phyloP scores from a whole-genome alignment of 2,888 invertebrate species.

The Microplitis manilae region DNA sequence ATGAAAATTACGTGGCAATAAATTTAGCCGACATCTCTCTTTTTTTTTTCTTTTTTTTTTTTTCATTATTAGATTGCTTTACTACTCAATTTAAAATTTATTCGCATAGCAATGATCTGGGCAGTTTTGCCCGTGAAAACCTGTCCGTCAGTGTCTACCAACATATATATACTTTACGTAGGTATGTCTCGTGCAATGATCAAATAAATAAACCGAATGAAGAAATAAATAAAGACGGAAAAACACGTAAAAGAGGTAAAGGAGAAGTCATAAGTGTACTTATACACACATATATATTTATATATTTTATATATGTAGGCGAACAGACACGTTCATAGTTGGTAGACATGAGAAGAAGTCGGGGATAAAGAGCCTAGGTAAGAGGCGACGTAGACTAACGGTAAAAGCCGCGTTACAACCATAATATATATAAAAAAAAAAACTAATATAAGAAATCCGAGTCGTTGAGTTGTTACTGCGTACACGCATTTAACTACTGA shows the following conservation, averaged over 20 bases:
- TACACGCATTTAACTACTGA: conserved; percentile 7
- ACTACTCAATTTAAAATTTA: conserved; percentile 33
- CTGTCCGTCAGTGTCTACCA: conserved; percentile 43
- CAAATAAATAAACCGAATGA: neutral
- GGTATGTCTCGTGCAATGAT: neutral
- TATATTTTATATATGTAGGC: conserved; percentile 23
- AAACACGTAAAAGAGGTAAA: neutral
- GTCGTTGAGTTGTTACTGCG: conserved; percentile 52
- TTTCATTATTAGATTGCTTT: conserved; percentile 12
- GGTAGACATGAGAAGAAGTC: conserved; percentile 47
- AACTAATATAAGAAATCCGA: conserved; percentile 57
- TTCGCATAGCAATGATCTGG: conserved; percentile 25
- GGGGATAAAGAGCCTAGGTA: conserved; percentile 47
- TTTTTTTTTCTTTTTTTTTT: neutral
- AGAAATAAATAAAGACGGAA: conserved; percentile 14
- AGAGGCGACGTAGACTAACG: conserved; percentile 59
- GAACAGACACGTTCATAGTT: conserved; percentile 32
- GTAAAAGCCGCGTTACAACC: conserved; percentile 61
- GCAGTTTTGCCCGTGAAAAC: conserved; percentile 46
- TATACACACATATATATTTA: conserved; percentile 14
- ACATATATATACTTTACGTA: conserved; percentile 22
- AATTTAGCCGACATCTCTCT: conserved; percentile 13
- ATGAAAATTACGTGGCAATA: conserved; percentile 27
- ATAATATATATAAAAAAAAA: conserved; percentile 24
- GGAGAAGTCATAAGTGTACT: conserved; percentile 11